Percentiles rank a stretch among this genome's conserved stretches.
phyloP scores from a whole-genome alignment of 2,888 invertebrate genomes.

The Epirrita christyi region DNA sequence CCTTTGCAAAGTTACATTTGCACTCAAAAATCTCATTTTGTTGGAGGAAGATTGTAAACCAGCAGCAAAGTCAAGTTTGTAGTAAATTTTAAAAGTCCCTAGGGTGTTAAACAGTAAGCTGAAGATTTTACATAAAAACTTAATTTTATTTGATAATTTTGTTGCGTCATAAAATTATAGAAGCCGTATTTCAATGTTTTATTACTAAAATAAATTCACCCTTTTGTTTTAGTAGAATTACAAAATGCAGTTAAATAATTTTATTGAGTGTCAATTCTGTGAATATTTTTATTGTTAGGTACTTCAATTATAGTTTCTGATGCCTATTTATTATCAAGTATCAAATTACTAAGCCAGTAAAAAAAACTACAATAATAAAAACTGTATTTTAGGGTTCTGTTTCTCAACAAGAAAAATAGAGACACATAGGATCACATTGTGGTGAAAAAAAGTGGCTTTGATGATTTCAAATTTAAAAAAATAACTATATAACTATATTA shows the following conservation, averaged over 20 bases:
- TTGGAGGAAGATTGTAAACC: background rate
- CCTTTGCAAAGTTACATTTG: constrained; percentile 34
- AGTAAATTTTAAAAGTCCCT: constrained; percentile 40
- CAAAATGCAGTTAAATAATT: constrained; percentile 31
- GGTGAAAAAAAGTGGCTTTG: too few species aligned
- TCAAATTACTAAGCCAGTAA: too few species aligned
- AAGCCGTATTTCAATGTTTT: constrained; percentile 42
- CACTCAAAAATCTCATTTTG: constrained; percentile 9
- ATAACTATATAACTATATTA: too few species aligned
- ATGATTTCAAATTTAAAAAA: too few species aligned
- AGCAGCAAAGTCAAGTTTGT: constrained; percentile 42
- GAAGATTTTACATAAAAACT: constrained; percentile 45
- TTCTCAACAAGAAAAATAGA: too few species aligned
- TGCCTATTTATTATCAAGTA: too few species aligned
- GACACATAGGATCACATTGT: too few species aligned
- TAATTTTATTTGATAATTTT: constrained; percentile 47
- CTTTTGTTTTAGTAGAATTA: constrained; percentile 40
- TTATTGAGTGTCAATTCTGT: constrained; percentile 28
- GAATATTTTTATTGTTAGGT: constrained; percentile 14
- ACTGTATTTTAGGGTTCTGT: too few species aligned
- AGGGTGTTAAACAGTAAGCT: constrained; percentile 45
- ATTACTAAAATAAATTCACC: constrained; percentile 35
- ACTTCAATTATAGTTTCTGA: too few species aligned
- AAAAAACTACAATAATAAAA: too few species aligned
- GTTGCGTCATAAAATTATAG: constrained; percentile 41